Percentiles rank a stretch among this genome's conserved stretches.
phyloP scores from a whole-genome alignment of 1,140 invertebrate species.

The Trichonephila clavata region DNA sequence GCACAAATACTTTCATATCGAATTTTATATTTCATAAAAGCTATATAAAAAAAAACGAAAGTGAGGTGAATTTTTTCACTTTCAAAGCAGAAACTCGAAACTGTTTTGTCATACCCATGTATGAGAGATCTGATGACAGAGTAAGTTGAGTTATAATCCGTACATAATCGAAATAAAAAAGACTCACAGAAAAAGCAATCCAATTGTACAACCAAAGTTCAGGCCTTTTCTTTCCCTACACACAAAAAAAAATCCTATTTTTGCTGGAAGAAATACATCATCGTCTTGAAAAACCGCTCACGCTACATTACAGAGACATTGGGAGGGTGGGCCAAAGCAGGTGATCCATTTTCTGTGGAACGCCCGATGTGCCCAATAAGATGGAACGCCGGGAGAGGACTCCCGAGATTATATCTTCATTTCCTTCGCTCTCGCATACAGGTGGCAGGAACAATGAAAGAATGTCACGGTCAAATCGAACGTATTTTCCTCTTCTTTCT shows the following conservation, averaged over 20 bases:
- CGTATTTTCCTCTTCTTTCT: background rate
- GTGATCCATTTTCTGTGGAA: constrained; percentile 36
- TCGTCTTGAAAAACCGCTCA: background rate
- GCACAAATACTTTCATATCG: too few relatives aligned
- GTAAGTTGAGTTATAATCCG: background rate
- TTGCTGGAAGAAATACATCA: constrained; percentile 14
- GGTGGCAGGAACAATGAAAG: background rate
- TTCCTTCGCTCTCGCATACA: background rate
- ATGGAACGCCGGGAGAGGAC: constrained; percentile 11
- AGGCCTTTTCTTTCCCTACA: background rate
- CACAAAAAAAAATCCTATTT: background rate
- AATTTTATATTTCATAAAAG: too few relatives aligned
- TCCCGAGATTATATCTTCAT: constrained; percentile 29
- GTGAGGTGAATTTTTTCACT: too few relatives aligned
- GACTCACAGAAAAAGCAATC: background rate
- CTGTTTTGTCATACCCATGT: too few relatives aligned
- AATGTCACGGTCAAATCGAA: constrained; percentile 10
- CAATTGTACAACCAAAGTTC: background rate
- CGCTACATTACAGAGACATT: constrained; percentile 26
- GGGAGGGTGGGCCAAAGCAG: background rate
- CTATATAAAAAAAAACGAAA: too few relatives aligned
- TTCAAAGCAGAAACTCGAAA: too few relatives aligned
- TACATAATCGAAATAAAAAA: background rate
- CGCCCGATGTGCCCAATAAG: constrained; percentile 30
- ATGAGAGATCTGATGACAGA: background rate